A percentile compares a stretch with the other conserved stretches of the same genome.
Evolutionary conservation across 2,888 invertebrate genomes (phyloP).

Genomic region (Homarus gammarus): DNA sequence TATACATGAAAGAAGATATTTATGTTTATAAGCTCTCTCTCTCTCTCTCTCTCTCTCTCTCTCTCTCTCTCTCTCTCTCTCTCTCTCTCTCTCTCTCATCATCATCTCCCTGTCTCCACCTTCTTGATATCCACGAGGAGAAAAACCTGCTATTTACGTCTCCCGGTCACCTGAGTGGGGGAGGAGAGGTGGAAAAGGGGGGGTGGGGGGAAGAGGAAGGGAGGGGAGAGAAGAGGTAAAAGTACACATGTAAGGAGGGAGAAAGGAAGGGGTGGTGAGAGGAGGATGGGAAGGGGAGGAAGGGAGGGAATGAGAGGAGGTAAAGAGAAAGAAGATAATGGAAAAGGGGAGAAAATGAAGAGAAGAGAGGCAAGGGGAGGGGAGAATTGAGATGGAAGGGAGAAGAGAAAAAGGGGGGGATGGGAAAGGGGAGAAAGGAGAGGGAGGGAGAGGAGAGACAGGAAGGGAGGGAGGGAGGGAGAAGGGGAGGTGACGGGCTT

Average conservation of each 20-base stretch:
- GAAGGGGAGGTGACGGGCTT: neutral
- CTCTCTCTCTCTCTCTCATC: neutral
- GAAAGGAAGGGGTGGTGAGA: neutral
- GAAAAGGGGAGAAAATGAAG: neutral
- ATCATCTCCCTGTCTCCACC: neutral
- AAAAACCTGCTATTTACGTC: neutral
- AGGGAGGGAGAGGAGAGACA: neutral
- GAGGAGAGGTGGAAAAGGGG: neutral
- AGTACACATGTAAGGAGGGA: neutral
- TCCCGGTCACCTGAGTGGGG: neutral
- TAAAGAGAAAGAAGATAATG: neutral
- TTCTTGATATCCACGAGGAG: too few species aligned
- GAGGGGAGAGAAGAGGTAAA: neutral
- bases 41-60: too few species aligned
- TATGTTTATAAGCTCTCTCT: too few species aligned
- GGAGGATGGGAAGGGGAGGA: neutral
- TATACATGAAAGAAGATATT: too few species aligned
- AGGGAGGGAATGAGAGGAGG: neutral
- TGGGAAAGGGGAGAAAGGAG: neutral
- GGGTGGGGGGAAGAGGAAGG: neutral
- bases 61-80: neutral
- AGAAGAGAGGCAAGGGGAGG: neutral
- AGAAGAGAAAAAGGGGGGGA: neutral
- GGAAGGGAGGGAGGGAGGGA: neutral
- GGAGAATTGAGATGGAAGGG: neutral